Percentiles rank a stretch among this genome's conserved stretches.
Conservation (phyloP, 2,797 vertebrate species). For the Mormyrus proboscirostris region DNA sequence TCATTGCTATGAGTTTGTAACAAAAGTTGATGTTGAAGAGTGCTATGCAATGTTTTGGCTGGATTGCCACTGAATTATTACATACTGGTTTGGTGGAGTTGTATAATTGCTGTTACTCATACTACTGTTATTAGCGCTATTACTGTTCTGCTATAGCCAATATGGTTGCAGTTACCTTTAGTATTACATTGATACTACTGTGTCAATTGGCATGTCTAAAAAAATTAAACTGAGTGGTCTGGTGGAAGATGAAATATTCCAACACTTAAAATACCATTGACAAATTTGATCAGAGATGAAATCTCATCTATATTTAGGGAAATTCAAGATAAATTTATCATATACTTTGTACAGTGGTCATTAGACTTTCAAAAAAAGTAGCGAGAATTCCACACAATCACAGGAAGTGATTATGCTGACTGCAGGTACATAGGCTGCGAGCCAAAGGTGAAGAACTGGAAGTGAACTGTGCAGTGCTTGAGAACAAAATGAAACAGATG, state of each 20-base stretch:
- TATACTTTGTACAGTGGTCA: not conserved
- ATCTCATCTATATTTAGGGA: not conserved
- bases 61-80: not conserved
- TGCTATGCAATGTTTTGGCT: not conserved
- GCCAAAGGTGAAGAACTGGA: not conserved
- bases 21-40: not conserved
- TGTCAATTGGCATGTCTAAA: not conserved
- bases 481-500: not conserved
- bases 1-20: not conserved
- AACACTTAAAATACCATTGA: not conserved
- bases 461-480: not conserved
- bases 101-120: not conserved
- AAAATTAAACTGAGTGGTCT: not conserved
- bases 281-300: not conserved
- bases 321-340: not conserved
- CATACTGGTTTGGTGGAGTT: not conserved
- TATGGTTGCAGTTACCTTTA: not conserved
- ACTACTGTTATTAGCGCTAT: not conserved
- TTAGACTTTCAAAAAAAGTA: not conserved
- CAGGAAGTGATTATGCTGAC: not conserved
- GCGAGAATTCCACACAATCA: not conserved
- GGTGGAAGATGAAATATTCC: not conserved
- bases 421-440: not conserved
- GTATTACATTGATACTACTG: not conserved
- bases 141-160: not conserved